phyloP scores from a whole-genome alignment of 2,797 vertebrate species.

The Ptychobarbus kaznakovi region DNA sequence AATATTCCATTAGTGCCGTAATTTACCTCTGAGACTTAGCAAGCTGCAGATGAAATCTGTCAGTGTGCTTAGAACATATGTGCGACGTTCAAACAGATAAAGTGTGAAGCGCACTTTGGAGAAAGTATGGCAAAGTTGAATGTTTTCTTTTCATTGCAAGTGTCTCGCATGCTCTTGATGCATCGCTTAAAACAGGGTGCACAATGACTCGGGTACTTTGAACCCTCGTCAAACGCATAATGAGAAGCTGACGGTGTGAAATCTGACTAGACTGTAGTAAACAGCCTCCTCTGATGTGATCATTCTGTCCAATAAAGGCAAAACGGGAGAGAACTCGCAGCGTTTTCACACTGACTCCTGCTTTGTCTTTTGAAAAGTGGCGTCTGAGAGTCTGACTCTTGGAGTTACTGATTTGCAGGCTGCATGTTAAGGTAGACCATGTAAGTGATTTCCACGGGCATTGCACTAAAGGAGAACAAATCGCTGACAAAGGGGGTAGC shows the following conservation, averaged over 20 bases:
- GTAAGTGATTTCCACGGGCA: conserved; percentile 97
- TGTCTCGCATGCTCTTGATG: conserved; percentile 1
- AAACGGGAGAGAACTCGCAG: conserved; percentile 75
- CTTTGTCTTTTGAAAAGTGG: conserved; percentile 91
- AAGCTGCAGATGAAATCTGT: conserved; percentile 20
- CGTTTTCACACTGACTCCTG: conserved; percentile 76
- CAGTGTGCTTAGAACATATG: neutral
- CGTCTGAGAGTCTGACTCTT: conserved; percentile 98
- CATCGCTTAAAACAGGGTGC: conserved; percentile 15
- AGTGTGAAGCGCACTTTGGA: conserved; percentile 11
- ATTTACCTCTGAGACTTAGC: conserved; percentile 27
- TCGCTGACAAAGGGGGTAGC: conserved; percentile 96
- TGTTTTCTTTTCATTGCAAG: conserved; percentile 18
- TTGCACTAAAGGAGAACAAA: conserved; percentile 99
- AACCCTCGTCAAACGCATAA: conserved; percentile 54
- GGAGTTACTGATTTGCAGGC: conserved; percentile 97
- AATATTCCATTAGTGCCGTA: conserved; percentile 33
- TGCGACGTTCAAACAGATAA: neutral
- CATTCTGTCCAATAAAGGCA: conserved; percentile 75
- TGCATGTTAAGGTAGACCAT: conserved; percentile 95
- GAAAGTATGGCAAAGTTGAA: conserved; percentile 4
- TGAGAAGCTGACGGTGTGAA: conserved; percentile 61
- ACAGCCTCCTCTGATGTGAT: conserved; percentile 78
- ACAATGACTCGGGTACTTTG: conserved; percentile 42
- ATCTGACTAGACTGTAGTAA: conserved; percentile 58